A percentile compares a stretch with the other conserved stretches of the same genome.
These are phyloP conservation scores for Pseudotriccus pelzelni DNA, from an alignment of 2,797 vertebrate species.

Conservation along the genomic window DNA sequence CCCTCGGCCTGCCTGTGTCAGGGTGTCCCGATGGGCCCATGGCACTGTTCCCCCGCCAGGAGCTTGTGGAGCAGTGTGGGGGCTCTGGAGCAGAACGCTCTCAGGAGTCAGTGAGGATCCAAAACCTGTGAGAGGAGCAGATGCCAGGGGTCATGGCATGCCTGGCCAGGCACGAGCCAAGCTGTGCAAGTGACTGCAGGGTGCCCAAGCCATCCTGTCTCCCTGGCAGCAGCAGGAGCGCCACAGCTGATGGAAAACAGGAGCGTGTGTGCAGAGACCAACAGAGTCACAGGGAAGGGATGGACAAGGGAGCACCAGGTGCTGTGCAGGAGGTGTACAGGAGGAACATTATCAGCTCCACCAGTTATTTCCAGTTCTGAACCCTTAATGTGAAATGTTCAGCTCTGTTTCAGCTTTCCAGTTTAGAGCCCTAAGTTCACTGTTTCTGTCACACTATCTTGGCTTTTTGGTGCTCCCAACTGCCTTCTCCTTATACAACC, in stretches of 20 bases:
- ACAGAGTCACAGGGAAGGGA: neutral
- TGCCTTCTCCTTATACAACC: neutral
- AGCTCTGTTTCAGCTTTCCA: neutral
- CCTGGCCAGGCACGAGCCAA: slow-evolving; percentile 62
- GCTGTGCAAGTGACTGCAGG: no score
- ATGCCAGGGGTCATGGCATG: slow-evolving; percentile 74
- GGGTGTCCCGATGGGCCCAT: neutral
- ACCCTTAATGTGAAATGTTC: neutral
- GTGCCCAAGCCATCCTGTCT: neutral
- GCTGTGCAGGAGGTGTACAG: neutral
- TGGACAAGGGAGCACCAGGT: neutral
- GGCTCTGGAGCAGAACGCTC: neutral
- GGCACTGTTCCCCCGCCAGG: neutral
- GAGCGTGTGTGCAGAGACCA: neutral
- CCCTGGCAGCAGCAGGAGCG: neutral
- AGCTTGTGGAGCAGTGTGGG: neutral
- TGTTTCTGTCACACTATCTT: neutral
- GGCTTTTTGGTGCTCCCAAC: neutral
- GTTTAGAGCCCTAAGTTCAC: neutral
- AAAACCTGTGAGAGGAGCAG: slow-evolving; percentile 82
- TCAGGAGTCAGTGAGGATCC: slow-evolving; percentile 55
- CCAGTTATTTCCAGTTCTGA: neutral
- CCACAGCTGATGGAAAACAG: slow-evolving; percentile 16
- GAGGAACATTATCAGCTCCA: neutral
- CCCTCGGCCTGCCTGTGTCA: no score